A percentile compares a stretch with the other conserved stretches of the same genome.
Conservation (phyloP, 2,888 invertebrate species). For the Arctia plantaginis region DNA sequence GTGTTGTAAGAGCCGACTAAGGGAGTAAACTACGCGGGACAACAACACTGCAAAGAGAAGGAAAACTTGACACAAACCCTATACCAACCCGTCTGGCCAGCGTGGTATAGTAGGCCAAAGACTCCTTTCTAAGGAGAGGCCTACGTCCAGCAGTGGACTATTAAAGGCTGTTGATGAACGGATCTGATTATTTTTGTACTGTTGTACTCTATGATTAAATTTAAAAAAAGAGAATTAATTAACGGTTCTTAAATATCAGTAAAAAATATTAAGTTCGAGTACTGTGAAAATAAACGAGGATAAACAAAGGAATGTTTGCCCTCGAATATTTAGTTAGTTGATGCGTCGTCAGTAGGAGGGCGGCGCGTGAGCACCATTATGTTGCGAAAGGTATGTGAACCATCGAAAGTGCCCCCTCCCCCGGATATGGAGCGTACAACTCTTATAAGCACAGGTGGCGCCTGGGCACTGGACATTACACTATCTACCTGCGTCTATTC, state of each 20-base stretch:
- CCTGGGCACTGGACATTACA: slow-evolving; percentile 80
- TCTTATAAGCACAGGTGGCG: slow-evolving; percentile 84
- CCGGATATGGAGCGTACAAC: slow-evolving; percentile 80
- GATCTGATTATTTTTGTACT: not conserved
- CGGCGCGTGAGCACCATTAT: slow-evolving; percentile 77
- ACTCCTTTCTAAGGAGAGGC: too few relatives aligned
- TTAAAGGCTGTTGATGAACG: too few relatives aligned
- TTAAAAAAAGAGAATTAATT: not conserved
- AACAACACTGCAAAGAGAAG: too few relatives aligned
- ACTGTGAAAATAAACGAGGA: slow-evolving; percentile 19
- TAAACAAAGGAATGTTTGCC: slow-evolving; percentile 49
- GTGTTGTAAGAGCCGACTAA: too few relatives aligned
- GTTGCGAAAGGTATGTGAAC: slow-evolving; percentile 81
- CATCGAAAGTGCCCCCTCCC: slow-evolving; percentile 86
- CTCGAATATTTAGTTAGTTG: slow-evolving; percentile 56
- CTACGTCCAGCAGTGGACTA: too few relatives aligned
- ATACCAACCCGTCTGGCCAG: too few relatives aligned
- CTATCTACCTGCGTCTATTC: slow-evolving; percentile 73
- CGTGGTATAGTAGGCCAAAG: too few relatives aligned
- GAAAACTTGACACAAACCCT: too few relatives aligned
- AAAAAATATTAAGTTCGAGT: not conserved
- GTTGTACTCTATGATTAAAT: not conserved
- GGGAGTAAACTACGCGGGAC: too few relatives aligned
- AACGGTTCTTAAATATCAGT: not conserved
- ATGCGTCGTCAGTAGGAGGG: slow-evolving; percentile 62